Conservation (phyloP, 2,797 vertebrate genomes). For the Periparus ater region DNA sequence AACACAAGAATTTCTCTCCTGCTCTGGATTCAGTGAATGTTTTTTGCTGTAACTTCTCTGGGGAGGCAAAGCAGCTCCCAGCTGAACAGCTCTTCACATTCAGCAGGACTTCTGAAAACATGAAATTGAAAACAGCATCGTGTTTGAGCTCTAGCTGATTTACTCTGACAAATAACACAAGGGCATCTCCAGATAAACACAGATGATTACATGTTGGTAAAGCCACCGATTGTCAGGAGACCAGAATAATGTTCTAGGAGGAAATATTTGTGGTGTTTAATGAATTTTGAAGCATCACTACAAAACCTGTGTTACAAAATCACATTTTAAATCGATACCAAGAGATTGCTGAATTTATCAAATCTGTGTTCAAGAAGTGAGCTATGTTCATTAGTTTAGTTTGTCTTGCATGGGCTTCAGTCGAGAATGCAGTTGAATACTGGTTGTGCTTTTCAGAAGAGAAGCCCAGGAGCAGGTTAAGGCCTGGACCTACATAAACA, state of each 20-base stretch:
- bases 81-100: constrained; percentile 3
- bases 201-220: background rate
- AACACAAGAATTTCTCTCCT: background rate
- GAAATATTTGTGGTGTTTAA: background rate
- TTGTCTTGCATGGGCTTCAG: background rate
- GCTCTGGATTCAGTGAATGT: background rate
- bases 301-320: background rate
- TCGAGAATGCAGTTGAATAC: background rate
- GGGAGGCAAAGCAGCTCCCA: constrained; percentile 14
- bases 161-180: constrained; percentile 30
- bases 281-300: background rate
- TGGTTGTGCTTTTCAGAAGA: background rate
- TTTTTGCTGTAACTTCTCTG: constrained; percentile 11
- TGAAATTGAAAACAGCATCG: background rate
- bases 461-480: background rate
- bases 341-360: background rate
- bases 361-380: background rate
- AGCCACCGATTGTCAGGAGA: background rate
- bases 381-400: background rate
- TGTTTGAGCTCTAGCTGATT: background rate
- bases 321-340: background rate
- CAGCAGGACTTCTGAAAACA: background rate
- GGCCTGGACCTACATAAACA: background rate
- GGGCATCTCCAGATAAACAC: background rate
- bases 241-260: background rate